phyloP scores from a whole-genome alignment of 2,113 vertebrate genomes.

The Synchiropus splendidus region DNA sequence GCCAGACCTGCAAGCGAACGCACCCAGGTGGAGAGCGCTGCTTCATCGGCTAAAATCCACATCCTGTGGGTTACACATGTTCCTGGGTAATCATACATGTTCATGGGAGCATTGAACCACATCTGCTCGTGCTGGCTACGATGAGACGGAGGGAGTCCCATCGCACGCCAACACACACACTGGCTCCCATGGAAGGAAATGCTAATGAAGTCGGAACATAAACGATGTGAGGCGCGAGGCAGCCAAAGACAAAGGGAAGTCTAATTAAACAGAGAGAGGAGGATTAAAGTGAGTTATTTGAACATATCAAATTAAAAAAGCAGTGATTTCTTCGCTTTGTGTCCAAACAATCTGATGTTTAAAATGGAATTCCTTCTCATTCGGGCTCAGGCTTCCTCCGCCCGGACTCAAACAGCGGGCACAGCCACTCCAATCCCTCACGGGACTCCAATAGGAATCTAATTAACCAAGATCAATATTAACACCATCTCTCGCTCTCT shows the following conservation, averaged over 20 bases:
- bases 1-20: conserved; percentile 8
- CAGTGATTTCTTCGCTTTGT: conserved; percentile 27
- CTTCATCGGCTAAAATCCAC: conserved; percentile 7
- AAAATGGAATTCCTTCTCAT: conserved; percentile 52
- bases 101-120: conserved; percentile 17
- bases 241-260: conserved; percentile 23
- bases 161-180: background rate
- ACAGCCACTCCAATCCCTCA: conserved; percentile 44
- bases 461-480: conserved; percentile 71
- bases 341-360: conserved; percentile 41
- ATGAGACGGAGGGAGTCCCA: conserved; percentile 9
- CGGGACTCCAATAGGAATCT: conserved; percentile 59
- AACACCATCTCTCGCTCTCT: conserved; percentile 46
- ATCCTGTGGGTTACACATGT: conserved; percentile 25
- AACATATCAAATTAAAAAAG: conserved; percentile 40
- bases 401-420: conserved; percentile 45
- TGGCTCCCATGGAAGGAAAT: background rate
- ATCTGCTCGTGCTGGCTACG: conserved; percentile 13
- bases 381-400: conserved; percentile 30
- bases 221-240: conserved; percentile 15
- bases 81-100: conserved; percentile 24
- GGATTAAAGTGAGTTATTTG: conserved; percentile 30
- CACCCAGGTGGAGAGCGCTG: background rate
- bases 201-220: conserved; percentile 18
- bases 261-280: conserved; percentile 26